Evolutionary conservation across 2,797 vertebrate species (phyloP).

Genomic region (Amniataba percoides): DNA sequence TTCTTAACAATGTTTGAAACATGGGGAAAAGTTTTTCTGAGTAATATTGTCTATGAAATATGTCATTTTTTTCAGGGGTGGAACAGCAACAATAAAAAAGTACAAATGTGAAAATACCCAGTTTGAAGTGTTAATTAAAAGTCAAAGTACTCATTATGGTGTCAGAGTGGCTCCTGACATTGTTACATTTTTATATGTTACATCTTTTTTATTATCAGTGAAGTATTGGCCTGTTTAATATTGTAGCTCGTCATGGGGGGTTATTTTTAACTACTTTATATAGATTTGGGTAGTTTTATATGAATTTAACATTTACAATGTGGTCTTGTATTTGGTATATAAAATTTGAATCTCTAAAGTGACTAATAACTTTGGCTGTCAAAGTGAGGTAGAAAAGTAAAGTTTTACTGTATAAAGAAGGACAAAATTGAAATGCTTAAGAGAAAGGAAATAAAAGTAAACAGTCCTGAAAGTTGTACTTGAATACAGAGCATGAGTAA

Average conservation of each 20-base stretch:
- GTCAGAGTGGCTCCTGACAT: neutral
- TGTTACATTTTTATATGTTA: neutral
- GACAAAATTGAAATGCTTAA: neutral
- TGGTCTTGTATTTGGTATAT: too few species aligned
- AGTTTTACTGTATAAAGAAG: neutral
- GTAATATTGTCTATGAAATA: neutral
- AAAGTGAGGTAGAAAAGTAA: neutral
- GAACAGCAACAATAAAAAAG: neutral
- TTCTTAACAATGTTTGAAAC: neutral
- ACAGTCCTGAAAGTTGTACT: neutral
- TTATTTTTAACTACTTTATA: too few species aligned
- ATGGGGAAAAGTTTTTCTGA: neutral
- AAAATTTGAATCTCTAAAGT: too few species aligned
- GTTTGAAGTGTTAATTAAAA: neutral
- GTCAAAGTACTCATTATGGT: neutral
- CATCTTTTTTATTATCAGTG: too few species aligned
- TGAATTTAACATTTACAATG: too few species aligned
- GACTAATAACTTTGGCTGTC: neutral
- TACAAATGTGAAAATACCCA: neutral
- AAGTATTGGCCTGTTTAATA: too few species aligned
- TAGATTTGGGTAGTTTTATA: too few species aligned
- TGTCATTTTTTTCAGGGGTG: neutral
- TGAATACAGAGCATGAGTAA: neutral
- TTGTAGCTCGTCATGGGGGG: too few species aligned
- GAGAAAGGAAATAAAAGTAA: neutral